A percentile compares a stretch with the other conserved stretches of the same genome.
Evolutionary conservation across 2,113 vertebrate species (phyloP).

Genomic region (Sebastes schlegelii): DNA sequence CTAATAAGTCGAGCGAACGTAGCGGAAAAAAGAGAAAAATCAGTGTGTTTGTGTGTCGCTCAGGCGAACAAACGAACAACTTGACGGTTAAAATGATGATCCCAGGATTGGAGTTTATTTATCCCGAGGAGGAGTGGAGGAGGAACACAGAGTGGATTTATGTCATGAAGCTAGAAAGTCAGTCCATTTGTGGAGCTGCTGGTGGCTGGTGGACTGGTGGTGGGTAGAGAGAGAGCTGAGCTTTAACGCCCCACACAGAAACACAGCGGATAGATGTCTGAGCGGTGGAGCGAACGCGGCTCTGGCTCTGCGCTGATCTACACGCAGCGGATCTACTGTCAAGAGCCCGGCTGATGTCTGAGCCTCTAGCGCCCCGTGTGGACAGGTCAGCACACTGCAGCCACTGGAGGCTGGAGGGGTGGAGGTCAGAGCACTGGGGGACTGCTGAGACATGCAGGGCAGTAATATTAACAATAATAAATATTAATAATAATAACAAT

Average conservation of each 20-base stretch:
- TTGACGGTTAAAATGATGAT: too few species aligned
- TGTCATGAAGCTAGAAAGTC: conserved; percentile 55
- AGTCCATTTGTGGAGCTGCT: conserved; percentile 38
- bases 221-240: conserved; percentile 1
- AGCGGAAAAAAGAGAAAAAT: background rate
- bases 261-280: conserved; percentile 29
- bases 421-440: too few species aligned
- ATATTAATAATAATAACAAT: too few species aligned
- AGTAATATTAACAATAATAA: too few species aligned
- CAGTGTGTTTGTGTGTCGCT: conserved; percentile 2
- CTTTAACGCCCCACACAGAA: conserved; percentile 73
- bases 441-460: too few species aligned
- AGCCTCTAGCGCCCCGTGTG: conserved; percentile 66
- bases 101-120: background rate
- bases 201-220: conserved; percentile 34
- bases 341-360: conserved; percentile 27
- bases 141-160: conserved; percentile 29
- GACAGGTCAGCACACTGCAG: conserved; percentile 19
- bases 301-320: conserved; percentile 18
- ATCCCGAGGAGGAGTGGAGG: conserved; percentile 20
- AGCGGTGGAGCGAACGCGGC: background rate
- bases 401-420: background rate
- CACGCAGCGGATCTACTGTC: conserved; percentile 29
- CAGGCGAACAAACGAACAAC: background rate
- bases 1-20: conserved; percentile 32